A percentile compares a stretch with the other conserved stretches of the same genome.
Evolutionary conservation across 35 echinoderm and acorn worm genomes (phyloP).

Genomic region (Holothuria glaberrima): DNA sequence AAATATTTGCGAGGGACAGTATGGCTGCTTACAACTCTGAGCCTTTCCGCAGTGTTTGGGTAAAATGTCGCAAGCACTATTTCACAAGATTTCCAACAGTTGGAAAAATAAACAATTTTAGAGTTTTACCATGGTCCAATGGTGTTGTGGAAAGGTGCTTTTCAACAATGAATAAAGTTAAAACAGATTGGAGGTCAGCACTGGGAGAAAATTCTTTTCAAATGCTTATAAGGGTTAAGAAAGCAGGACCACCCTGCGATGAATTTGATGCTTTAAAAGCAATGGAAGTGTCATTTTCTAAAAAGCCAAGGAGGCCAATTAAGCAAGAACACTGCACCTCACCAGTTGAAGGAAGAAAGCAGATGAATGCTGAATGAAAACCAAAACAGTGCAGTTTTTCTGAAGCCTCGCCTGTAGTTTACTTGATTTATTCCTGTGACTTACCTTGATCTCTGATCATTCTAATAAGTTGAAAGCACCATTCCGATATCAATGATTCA

Average conservation of each 20-base stretch:
- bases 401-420: too few relatives aligned
- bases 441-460: too few relatives aligned
- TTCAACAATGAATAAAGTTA: constrained; percentile 57
- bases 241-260: constrained; percentile 19
- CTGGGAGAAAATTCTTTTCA: constrained; percentile 6
- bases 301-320: constrained; percentile 5
- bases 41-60: constrained; percentile 4
- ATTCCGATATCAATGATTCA: too few relatives aligned
- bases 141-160: constrained; percentile 42
- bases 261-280: constrained; percentile 6
- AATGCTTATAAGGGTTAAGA: constrained; percentile 48
- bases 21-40: neutral
- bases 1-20: constrained; percentile 31
- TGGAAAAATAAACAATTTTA: constrained; percentile 15
- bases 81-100: constrained; percentile 28
- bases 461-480: too few relatives aligned
- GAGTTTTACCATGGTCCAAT: constrained; percentile 40
- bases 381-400: too few relatives aligned
- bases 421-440: too few relatives aligned
- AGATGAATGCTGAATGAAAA: too few relatives aligned
- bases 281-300: neutral
- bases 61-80: constrained; percentile 2
- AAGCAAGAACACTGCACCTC: neutral
- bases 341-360: neutral
- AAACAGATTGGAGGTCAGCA: constrained; percentile 51